Percentiles rank a stretch among this genome's conserved stretches.
phyloP scores from a whole-genome alignment of 2,113 vertebrate genomes.

The Mixornis gularis region DNA sequence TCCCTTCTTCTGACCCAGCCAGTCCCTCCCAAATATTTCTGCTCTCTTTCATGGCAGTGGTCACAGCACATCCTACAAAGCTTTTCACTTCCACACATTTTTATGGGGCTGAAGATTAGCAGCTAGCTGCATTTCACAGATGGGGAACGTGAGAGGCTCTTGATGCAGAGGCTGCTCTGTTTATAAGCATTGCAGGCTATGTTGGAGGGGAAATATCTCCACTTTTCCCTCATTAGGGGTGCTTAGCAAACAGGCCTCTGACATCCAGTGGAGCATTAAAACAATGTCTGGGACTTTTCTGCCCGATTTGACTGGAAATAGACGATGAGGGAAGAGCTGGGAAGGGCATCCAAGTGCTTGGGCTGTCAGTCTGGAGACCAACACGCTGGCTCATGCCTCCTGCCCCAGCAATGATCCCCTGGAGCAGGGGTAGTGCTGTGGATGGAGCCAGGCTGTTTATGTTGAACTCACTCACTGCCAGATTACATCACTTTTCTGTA shows the following conservation, averaged over 20 bases:
- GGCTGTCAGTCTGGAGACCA: not conserved
- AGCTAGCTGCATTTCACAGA: not conserved
- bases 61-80: not conserved
- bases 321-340: not conserved
- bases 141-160: not conserved
- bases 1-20: not conserved
- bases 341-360: not conserved
- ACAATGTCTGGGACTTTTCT: not conserved
- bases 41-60: not conserved
- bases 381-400: accelerated
- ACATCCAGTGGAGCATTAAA: not conserved
- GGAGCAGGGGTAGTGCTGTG: not conserved
- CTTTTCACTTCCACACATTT: not conserved
- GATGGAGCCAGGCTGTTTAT: not conserved
- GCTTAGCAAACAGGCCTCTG: not conserved
- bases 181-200: not conserved
- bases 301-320: not conserved
- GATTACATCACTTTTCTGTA: not conserved
- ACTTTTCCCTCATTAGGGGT: not conserved
- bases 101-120: not conserved
- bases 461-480: not conserved
- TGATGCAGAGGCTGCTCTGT: not conserved
- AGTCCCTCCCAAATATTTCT: not conserved
- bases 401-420: not conserved
- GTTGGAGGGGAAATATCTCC: not conserved